These are phyloP conservation scores for Parasteatoda tepidariorum DNA, from an alignment of 1,140 invertebrate species.

Conservation along the genomic window DNA sequence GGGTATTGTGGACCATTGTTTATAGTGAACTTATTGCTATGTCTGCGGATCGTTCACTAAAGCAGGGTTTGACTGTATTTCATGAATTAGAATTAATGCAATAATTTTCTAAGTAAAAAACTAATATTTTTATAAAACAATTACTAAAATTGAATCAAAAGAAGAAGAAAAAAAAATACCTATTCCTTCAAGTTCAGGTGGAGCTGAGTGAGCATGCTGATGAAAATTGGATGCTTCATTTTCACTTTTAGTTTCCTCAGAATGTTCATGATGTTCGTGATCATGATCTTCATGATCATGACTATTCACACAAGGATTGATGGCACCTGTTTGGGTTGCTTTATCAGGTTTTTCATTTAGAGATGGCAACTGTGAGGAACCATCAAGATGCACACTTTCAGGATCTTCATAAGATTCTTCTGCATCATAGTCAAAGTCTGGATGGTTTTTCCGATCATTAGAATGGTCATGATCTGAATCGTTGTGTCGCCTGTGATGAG, in stretches of 20 bases:
- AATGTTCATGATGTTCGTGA: not conserved
- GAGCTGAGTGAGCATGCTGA: constrained; percentile 15
- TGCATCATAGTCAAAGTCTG: not conserved
- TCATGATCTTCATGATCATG: not conserved
- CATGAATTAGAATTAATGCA: too few species aligned
- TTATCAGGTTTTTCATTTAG: not conserved
- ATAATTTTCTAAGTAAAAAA: too few species aligned
- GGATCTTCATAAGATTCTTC: not conserved
- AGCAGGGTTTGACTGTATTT: too few species aligned
- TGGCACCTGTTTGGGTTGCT: not conserved
- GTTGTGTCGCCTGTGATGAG: not conserved
- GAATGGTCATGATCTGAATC: not conserved
- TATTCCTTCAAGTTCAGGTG: constrained; percentile 17
- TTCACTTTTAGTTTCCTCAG: not conserved
- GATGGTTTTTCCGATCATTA: not conserved
- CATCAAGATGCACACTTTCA: not conserved
- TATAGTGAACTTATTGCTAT: too few species aligned
- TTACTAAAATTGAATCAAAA: not conserved
- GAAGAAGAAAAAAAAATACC: not conserved
- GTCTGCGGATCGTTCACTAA: too few species aligned
- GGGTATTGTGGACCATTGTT: too few species aligned
- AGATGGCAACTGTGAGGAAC: not conserved
- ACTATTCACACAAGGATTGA: not conserved
- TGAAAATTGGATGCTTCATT: constrained; percentile 20
- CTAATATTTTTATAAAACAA: not conserved